Base-by-base conservation (phyloP, 2,888 invertebrate species). In the Drosophila seclusa region DNA sequence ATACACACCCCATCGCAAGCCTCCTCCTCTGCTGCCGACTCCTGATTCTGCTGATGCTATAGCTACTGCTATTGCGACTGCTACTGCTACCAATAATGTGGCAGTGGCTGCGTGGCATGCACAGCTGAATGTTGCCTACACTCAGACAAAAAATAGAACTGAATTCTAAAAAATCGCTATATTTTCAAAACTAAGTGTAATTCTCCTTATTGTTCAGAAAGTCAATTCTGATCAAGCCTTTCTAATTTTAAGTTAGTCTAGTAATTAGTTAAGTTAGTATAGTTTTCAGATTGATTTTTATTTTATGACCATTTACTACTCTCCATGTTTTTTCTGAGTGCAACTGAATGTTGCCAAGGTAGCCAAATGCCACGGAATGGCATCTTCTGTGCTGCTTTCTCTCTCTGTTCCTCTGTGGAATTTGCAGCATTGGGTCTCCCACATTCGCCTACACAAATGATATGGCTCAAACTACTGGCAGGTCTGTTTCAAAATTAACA, bases 81-180 rank as follows among this genome's bases (percentile, higher is more conserved):
- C 45, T 21, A 16, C 6, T 38, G 53, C 42, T 52, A 24, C 76
- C 80, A 75, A 77, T 80, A 74, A 60, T 63, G 68, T 58, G 68
- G 34, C 57, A 34, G 57, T n/a, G 38, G 55, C 75, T 48, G 55
- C 7, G 27, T 42, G 57, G 70, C 78, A 78, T 69, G 65, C 53
- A 55, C 67, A 82, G 67, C 61, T 70, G 72, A 85, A 72, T 55
- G 54, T 29, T 38, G 38, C n/a, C 34, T 18, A 49, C 49, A 27
- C 49, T 49, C 27, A 11, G 21, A 8, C 21, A 16, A 45, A 7
- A 45, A 24, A 4, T 24, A 16, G 2, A 2, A 2, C 16, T 1
- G 16, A 16, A 21, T 7, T 21, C 6, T 13, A 2, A 4, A 16
- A 45, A 45, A 4, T 21, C 1, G 21, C 7, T 2, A 16, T 8